Percentiles rank a stretch among this genome's conserved stretches.
phyloP scores from a whole-genome alignment of 2,113 vertebrate genomes.

The Ictalurus punctatus region DNA sequence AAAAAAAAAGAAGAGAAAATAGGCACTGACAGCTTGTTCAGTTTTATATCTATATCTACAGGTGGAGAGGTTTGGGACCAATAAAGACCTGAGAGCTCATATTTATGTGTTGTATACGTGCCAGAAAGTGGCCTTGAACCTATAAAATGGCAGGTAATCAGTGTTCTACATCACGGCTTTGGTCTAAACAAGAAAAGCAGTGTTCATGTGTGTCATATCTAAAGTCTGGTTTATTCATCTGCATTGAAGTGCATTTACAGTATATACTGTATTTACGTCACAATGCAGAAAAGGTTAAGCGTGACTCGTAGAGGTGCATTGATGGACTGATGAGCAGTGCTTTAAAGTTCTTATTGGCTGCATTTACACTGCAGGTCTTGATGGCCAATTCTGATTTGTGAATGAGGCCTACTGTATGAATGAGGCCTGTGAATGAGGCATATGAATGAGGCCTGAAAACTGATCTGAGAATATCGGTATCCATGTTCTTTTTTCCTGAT shows the following conservation, averaged over 20 bases:
- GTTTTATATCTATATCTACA: conserved; percentile 9
- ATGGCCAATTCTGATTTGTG: no score
- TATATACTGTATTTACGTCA: background rate
- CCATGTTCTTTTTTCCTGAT: no score
- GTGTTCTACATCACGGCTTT: background rate
- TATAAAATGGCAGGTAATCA: background rate
- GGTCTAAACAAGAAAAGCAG: background rate
- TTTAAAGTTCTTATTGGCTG: background rate
- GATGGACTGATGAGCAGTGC: background rate
- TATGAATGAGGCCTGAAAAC: no score
- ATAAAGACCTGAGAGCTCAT: conserved; percentile 1
- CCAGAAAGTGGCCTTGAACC: conserved; percentile 1
- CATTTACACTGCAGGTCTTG: no score
- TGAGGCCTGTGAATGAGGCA: no score
- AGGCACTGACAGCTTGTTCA: conserved; percentile 41
- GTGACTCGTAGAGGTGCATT: background rate
- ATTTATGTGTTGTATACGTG: conserved; percentile 5
- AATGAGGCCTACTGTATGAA: no score
- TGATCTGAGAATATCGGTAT: no score
- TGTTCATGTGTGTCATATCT: background rate
- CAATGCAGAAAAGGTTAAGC: background rate
- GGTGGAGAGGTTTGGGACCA: conserved; percentile 14
- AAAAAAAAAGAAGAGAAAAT: conserved; percentile 62
- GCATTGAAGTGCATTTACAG: background rate
- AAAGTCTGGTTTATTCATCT: background rate